A percentile compares a stretch with the other conserved stretches of the same genome.
phyloP scores from a whole-genome alignment of 2,113 vertebrate species.

The Grantiella picta region DNA sequence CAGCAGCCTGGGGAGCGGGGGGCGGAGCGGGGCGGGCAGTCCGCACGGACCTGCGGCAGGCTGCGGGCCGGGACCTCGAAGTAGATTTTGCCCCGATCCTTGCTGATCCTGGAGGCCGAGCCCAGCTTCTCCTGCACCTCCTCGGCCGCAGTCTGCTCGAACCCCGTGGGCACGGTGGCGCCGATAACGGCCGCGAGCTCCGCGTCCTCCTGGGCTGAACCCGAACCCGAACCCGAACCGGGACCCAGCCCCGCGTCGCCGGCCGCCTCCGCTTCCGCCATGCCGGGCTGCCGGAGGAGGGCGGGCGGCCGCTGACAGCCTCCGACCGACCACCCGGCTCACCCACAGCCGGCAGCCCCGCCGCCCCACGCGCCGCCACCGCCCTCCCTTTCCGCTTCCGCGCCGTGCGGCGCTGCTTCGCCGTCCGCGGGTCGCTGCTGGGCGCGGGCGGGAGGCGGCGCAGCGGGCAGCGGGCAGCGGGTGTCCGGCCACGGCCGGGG shows the following conservation, averaged over 20 bases:
- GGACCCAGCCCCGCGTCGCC: neutral
- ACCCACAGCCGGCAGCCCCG: too few species aligned
- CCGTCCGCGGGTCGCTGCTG: neutral
- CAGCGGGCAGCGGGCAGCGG: neutral
- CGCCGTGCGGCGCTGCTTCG: too few species aligned
- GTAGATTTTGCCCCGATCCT: conserved; percentile 92
- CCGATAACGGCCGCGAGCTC: conserved; percentile 78
- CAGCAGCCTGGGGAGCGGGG: neutral
- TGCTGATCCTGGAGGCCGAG: conserved; percentile 81
- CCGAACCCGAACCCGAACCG: too few species aligned
- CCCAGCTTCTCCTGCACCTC: conserved; percentile 92
- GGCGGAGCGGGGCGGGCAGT: neutral
- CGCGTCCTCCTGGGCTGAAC: neutral
- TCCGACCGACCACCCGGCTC: too few species aligned
- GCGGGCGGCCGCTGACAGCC: too few species aligned
- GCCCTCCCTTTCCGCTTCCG: neutral
- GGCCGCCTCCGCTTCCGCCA: neutral
- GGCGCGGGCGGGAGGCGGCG: neutral
- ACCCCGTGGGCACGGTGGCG: conserved; percentile 94
- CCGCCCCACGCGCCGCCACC: neutral
- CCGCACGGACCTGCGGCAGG: conserved; percentile 76
- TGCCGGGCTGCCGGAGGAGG: neutral
- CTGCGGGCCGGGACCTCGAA: conserved; percentile 83
- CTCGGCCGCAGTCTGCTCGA: conserved; percentile 89
- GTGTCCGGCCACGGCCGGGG: too few species aligned